Evolutionary conservation across 2,797 vertebrate species (phyloP), one percentile per base, ranked within the genome.

Genomic region (Oreortyx pictus): DNA sequence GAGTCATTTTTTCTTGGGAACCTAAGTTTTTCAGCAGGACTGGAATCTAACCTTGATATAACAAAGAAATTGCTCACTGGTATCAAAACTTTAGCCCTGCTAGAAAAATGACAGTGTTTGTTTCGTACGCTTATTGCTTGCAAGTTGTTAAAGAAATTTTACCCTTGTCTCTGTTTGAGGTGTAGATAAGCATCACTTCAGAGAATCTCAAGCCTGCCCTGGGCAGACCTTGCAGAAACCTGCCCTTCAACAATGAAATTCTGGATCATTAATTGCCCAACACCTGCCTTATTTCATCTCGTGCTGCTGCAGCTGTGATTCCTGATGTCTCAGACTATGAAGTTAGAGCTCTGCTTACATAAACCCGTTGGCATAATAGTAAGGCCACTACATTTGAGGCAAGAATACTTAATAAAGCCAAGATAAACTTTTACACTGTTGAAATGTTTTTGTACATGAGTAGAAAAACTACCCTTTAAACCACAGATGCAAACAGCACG

Each of bases 351-450:
- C 29, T 66, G 14, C 60, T 88, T 60, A 56, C 37, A 66, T 86
- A 82, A 94, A 24, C 67, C 74, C 44, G 86, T 79, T 79, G 88
- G 67, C 74, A 94, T 90, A 84, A 84, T 16, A 79, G 20, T 67
- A 90, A 91, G 64, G 81, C 50, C 67, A 76, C 72, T 76, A 31
- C 70, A 86, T 93, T 67, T 90, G 83, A 88, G 47, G 78, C 43
- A 91, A 82, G 71, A 86, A 60, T 33, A 66, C 60, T 91, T 94
- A 91, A 95, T 89, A 94, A 95, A 94, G 50, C 71, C 70, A 65
- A 68, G 74, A 91, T 15, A 81, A 39, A 92, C 14, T 62, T 66
- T 73, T 67, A 70, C 75, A 52, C 50, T 95, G 43, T 82, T 82
- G 60, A 84, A 94, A 91, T 83, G 79, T 72, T 88, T 3, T 0